These are phyloP conservation scores for Anneissia japonica DNA, from an alignment of 35 echinoderm and acorn worm genomes.

Conservation along the genomic window DNA sequence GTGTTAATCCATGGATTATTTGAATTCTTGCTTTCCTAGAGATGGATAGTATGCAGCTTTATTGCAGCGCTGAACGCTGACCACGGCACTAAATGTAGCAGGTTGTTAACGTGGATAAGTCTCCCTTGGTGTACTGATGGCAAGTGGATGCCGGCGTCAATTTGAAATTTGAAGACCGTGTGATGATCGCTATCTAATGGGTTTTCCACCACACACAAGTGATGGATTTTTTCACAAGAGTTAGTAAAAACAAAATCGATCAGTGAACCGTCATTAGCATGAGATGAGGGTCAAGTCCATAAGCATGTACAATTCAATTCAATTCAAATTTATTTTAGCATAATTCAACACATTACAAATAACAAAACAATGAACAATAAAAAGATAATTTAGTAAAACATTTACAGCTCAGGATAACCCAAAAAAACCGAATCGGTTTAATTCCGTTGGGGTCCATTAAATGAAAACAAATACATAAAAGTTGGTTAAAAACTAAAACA, in stretches of 20 bases:
- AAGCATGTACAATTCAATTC: too few species aligned
- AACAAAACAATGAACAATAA: too few species aligned
- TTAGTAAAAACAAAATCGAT: conserved; percentile 29
- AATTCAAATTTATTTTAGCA: too few species aligned
- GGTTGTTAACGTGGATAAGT: conserved; percentile 21
- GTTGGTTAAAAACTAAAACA: too few species aligned
- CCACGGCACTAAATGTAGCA: conserved; percentile 26
- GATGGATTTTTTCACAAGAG: not conserved
- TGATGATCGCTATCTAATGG: conserved; percentile 27
- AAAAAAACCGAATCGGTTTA: too few species aligned
- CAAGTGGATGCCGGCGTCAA: not conserved
- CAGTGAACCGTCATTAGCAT: not conserved
- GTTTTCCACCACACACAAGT: not conserved
- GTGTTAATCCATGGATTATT: not conserved
- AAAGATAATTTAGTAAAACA: too few species aligned
- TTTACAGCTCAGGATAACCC: too few species aligned
- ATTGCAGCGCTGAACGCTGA: conserved; percentile 25
- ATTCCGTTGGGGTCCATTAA: too few species aligned
- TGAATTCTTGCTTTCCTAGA: not conserved
- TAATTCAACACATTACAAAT: too few species aligned
- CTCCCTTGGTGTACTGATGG: not conserved
- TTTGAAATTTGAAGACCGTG: not conserved
- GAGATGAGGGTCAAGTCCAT: not conserved
- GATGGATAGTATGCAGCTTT: conserved; percentile 2
- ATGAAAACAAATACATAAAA: too few species aligned